Evolutionary conservation across 1,140 invertebrate species (phyloP), one percentile per base, ranked within the genome.

Genomic region (Pseudomyrmex gracilis): DNA sequence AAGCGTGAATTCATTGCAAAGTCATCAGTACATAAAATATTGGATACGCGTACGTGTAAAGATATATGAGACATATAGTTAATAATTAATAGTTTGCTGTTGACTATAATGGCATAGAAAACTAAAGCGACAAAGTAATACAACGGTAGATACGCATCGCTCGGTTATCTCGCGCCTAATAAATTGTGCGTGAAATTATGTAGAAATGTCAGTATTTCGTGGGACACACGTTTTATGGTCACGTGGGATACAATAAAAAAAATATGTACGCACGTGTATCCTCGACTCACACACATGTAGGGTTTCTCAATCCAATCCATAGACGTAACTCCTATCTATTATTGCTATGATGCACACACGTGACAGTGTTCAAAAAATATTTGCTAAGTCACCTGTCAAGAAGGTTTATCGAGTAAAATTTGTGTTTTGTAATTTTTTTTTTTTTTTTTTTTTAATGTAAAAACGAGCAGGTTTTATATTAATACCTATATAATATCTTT

Each of bases 291-390:
- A 77, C 80, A 87, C 68, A 66, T 83, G 10, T 88, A 82, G 67
- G 93, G 92, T 88, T 93, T 94, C 93, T 83, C 77, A 93, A 94
- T 93, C 92, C 91, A 90, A 93, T 90, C 87, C 80, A 82, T 83
- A 70, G 12, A 90, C 82, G 76, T 34, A 90, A 90, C 85, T 89
- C 84, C 77, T 61, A 71, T 66, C 53, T 43, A 82, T 87, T 73
- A 82, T 64, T 73, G 78, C 77, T 49, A 43, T 20, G 20, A 34
- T 47, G 67, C 20, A 63, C 45, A 82, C 73, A 64, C 67, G 55
- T 73, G 34, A 34, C 49, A 85, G 80, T 73, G 78, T 85, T 57
- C 73, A 80, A 71, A 17, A n/a, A 47, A 60, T 49, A 60, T 49
- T 82, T 34, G 20, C 12, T 53, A 22, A 7, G 58, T 70, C 51